Conservation (phyloP, 2,113 vertebrate genomes). For the Alexandromys fortis region DNA sequence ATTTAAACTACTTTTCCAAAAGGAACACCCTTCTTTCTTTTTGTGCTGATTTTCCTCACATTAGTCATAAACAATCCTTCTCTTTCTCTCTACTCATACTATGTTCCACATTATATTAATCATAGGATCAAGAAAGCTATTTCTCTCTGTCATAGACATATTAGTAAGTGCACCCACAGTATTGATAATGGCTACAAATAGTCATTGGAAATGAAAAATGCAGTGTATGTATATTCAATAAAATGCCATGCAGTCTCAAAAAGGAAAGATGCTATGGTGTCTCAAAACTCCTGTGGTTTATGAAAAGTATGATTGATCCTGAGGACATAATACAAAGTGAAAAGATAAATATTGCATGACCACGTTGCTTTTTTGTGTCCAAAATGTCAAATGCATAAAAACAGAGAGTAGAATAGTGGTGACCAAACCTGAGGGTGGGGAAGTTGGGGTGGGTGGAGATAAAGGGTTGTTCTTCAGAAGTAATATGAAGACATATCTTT, state of each 20-base stretch:
- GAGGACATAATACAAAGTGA: neutral
- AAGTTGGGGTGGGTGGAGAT: neutral
- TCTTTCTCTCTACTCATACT: neutral
- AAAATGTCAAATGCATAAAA: neutral
- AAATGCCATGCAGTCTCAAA: neutral
- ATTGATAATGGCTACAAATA: neutral
- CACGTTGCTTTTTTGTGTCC: neutral
- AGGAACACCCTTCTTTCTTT: neutral
- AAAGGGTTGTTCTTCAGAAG: neutral
- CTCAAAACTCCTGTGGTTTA: neutral
- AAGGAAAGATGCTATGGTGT: neutral
- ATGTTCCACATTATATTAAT: neutral
- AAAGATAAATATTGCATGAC: neutral
- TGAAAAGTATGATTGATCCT: neutral
- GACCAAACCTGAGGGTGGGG: neutral
- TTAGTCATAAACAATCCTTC: neutral
- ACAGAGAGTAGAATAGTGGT: neutral
- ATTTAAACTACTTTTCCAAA: neutral
- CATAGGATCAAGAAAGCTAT: neutral
- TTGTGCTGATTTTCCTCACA: neutral
- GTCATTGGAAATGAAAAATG: neutral
- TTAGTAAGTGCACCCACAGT: neutral
- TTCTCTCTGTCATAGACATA: neutral
- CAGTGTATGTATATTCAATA: neutral
- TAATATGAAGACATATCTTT: neutral